Base-by-base conservation (phyloP, 2,113 vertebrate genomes). In the Notechis scutatus region DNA sequence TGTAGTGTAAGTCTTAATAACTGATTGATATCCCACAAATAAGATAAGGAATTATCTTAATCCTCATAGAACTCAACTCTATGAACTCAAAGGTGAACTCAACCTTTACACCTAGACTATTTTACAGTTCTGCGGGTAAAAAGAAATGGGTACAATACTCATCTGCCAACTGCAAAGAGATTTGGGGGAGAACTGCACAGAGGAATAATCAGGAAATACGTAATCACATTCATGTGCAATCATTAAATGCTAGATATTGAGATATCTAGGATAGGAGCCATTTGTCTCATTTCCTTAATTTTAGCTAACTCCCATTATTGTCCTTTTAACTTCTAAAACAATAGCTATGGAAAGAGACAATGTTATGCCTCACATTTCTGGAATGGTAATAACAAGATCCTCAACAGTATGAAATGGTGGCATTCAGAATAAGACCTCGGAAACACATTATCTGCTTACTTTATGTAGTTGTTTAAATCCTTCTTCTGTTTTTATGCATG, bases 401-500 rank as follows among this genome's bases (percentile, higher is more conserved):
- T 91, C 88, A 55, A 74, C 90, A 52, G 52, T 91, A 5, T 5
- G 29, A 39, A 85, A 23, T 24, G 64, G 3, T 56, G 34, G 21
- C 14, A 57, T 90, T 55, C 91, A 92, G 0, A 61, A 47, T 12
- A 92, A 56, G 34, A 24, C 1, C 39, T 54, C 9, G 0, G 0
- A 54, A 81, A 89, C 34, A 91, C 3, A 85, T 7, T 2, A 1
- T 90, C 45, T 4, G 54, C 96, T 98, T 98, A 99, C 99, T 98
- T 99, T 99, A 95, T 99, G 99, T 94, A 99, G 97, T 90, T 99
- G 99, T 96, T 99, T 98, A 92, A 99, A 94, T 90, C 99, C 99
- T 0, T 99, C 99, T n/a, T 99, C 99, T 18, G 99, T 99, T 98
- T 99, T 99, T 90, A 99, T 96, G 97, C 98, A 99, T 39, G 99